Evolutionary conservation across 1,140 invertebrate genomes (phyloP).

Genomic region (Coenobita brevimanus): DNA sequence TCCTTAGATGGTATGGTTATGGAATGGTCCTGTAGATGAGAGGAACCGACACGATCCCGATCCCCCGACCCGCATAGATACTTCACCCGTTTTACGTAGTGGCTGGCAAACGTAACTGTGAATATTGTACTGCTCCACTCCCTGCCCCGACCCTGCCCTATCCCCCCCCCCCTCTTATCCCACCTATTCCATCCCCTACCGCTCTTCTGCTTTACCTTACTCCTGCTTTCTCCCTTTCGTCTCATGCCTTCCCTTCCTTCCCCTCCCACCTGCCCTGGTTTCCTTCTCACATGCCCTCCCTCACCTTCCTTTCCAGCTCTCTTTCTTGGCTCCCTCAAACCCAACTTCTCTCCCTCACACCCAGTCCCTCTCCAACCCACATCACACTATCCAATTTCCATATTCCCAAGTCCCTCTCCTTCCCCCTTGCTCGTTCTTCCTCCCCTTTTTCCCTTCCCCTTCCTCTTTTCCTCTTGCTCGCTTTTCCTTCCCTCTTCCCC

Average conservation of each 20-base stretch:
- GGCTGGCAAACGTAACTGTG: slow-evolving; percentile 7
- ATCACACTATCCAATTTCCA: neutral
- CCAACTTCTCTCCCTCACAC: neutral
- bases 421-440: neutral
- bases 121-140: neutral
- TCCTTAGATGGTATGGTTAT: too few species aligned
- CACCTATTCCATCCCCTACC: too few species aligned
- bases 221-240: neutral
- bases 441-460: neutral
- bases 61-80: neutral
- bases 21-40: neutral
- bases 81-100: slow-evolving; percentile 41
- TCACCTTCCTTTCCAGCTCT: neutral
- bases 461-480: neutral
- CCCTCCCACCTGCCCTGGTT: neutral
- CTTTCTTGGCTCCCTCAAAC: neutral
- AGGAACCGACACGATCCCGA: neutral
- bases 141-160: neutral
- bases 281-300: neutral
- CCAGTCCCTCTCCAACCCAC: neutral
- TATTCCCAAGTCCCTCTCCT: too few species aligned
- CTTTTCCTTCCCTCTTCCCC: slow-evolving; percentile 11
- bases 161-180: neutral
- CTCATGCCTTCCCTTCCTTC: neutral
- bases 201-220: neutral